Evolutionary conservation across 2,113 vertebrate species (phyloP), one percentile per base, ranked within the genome.

Genomic region (Catharus minimus): DNA sequence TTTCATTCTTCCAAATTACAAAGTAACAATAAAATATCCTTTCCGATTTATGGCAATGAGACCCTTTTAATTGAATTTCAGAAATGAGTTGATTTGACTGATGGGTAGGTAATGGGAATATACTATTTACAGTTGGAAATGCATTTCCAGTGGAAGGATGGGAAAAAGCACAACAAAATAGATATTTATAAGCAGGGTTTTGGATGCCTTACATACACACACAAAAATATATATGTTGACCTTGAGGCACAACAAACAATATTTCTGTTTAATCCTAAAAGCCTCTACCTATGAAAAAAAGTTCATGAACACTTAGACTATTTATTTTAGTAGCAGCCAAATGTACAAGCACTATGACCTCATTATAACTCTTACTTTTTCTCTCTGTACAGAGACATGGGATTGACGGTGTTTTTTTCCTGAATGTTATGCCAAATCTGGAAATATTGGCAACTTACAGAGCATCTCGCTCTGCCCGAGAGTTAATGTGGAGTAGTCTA

Each of bases 1-100:
- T 95, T 95, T 95, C 93, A 92, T 94, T 95, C 86, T 93, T 96
- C 78, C 86, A 94, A 95, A 96, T 94, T 96, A 94, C 86, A 90
- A 96, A 94, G 86, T 88, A 91, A 92, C 82, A 80, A 89, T 93
- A 81, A 93, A 88, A 52, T 53, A 82, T 60, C 82, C 38, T 93
- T 88, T 61, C 93, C 50, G 33, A 88, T 84, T 77, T 84, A 81
- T 56, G 39, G 56, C 89, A 78, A 56, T 52, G 57, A 85, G 77
- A 60, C 15, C 8, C 39, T 74, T 88, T 87, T 89, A 89, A 87
- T 78, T 92, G 83, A 88, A 93, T 86, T 82, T 92, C 33, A 85
- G 80, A 81, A 88, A 81, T 28, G n/a, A 76, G 52, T 57, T 84
- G 92, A 83, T 94, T 89, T 95, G 80, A 61, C 76, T 91, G 93